Base-by-base conservation (phyloP, 2,797 vertebrate genomes). In the Menidia menidia region DNA sequence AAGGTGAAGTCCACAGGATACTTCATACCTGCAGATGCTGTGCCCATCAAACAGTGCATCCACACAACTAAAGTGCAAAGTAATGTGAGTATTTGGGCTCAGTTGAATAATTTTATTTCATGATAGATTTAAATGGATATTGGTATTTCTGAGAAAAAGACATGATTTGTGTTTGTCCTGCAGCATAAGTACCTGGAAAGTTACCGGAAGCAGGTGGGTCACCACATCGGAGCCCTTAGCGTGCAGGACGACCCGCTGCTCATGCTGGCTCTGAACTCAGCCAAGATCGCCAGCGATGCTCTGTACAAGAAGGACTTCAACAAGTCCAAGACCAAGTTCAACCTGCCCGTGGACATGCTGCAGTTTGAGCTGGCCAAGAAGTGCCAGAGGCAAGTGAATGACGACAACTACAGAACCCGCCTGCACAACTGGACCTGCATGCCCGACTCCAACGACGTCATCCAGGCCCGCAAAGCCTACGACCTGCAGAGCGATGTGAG, bases 391-490 rank as follows among this genome's bases (percentile, higher is more conserved):
- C 93, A 97, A 69, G 96, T 98, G 71, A 98, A 96, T 1, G 95
- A 98, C 3, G 11, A 91, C n/a, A 93, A 94, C 73, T 99, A 99
- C 83, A 96, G 95, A 63, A 96, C 95, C 0, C 92, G 88, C 53
- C 90, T 98, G 68, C 97, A 97, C 75, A 87, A 97, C 42, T 99
- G 97, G 97, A 97, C 96, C 0, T 99, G 97, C 33, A 78, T 98
- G 31, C 97, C 97, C 0, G 97, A 99, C 86, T 93, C 94, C 81
- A 97, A 92, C 0, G 97, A 99, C 0, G 95, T 99, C 3, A 95
- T 96, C 1, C 97, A 98, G 4, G 97, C 97, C 79, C 94, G 90
- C 67, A 97, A 97, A 64, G 95, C 92, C 58, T 99, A 99, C 0
- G 93, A 98, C 1, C 93, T 98, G 4, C 96, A 96, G 32, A 98